phyloP scores from a whole-genome alignment of 2,797 vertebrate genomes.

The Carapus acus region DNA sequence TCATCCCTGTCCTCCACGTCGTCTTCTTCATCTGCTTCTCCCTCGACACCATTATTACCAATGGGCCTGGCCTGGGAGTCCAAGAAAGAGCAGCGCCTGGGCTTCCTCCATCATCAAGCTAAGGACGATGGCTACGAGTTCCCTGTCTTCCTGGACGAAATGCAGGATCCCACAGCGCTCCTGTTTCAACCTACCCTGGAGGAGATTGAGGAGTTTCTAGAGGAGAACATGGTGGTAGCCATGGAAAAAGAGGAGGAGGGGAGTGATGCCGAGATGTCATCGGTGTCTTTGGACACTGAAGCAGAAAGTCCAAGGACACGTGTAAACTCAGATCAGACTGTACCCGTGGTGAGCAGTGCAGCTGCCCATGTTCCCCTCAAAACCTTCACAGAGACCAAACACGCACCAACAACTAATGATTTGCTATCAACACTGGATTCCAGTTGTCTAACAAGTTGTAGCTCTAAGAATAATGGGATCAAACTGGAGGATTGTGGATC shows the following conservation, averaged over 20 bases:
- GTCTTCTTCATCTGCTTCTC: slow-evolving; percentile 57
- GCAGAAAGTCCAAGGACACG: slow-evolving; percentile 38
- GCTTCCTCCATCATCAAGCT: slow-evolving; percentile 51
- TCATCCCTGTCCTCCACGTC: slow-evolving; percentile 46
- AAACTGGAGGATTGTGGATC: slow-evolving; percentile 60
- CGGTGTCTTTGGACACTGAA: slow-evolving; percentile 40
- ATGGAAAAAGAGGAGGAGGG: slow-evolving; percentile 77
- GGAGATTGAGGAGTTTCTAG: slow-evolving; percentile 97
- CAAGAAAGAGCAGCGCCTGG: slow-evolving; percentile 68
- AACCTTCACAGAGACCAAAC: slow-evolving; percentile 69
- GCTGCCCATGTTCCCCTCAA: slow-evolving; percentile 41
- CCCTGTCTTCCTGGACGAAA: slow-evolving; percentile 77
- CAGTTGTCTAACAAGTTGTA: slow-evolving; percentile 5
- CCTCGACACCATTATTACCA: slow-evolving; percentile 48
- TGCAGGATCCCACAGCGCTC: slow-evolving; percentile 76
- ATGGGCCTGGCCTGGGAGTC: slow-evolving; percentile 75
- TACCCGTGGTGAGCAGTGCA: slow-evolving; percentile 54
- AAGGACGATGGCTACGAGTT: slow-evolving; percentile 87
- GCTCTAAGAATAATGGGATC: slow-evolving; percentile 52
- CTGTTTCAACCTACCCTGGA: slow-evolving; percentile 95
- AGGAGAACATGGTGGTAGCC: slow-evolving; percentile 92
- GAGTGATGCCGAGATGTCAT: slow-evolving; percentile 64
- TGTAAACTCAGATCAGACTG: slow-evolving; percentile 76
- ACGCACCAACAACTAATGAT: slow-evolving; percentile 35
- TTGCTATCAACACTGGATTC: slow-evolving; percentile 50